Evolutionary conservation across 2,888 invertebrate genomes (phyloP), one percentile per base, ranked within the genome.

Genomic region (Caenorhabditis sp.): DNA sequence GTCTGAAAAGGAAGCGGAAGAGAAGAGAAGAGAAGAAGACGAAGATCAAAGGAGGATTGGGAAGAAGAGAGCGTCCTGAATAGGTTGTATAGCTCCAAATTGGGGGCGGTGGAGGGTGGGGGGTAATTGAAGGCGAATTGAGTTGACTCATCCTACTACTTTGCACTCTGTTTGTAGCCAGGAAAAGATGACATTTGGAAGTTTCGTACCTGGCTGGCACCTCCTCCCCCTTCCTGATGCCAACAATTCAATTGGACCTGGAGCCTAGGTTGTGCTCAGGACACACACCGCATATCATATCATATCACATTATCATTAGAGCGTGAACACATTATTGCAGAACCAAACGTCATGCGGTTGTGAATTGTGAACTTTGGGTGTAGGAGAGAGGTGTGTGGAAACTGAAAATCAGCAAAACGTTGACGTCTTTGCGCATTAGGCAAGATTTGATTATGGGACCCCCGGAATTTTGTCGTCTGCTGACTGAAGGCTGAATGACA

Each of bases 11-110:
- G n/a, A n/a, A n/a, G n/a, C n/a, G n/a, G n/a, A n/a, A n/a, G n/a
- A n/a, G n/a, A n/a, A n/a, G n/a, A n/a, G n/a, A n/a, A n/a, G n/a
- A n/a, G n/a, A n/a, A n/a, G n/a, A n/a, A n/a, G n/a, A n/a, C n/a
- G n/a, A n/a, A 61, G 70, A 71, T 71, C 61, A 71, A 71, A 71
- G 51, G 53, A 62, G n/a, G n/a, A n/a, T n/a, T n/a, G n/a, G n/a
- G n/a, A n/a, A n/a, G n/a, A n/a, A n/a, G n/a, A n/a, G n/a, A n/a
- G n/a, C n/a, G n/a, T n/a, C n/a, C n/a, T n/a, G 71, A 72, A 72
- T 72, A 64, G 71, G 35, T 55, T n/a, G n/a, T n/a, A n/a, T n/a
- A n/a, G n/a, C n/a, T 64, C 44, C 56, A 72, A 72, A 72, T 72
- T 64, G 71, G 40, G 9, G 9, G n/a, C n/a, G n/a, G 32, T 32